Percentiles rank a stretch among this genome's conserved stretches.
These are phyloP conservation scores for Charina bottae DNA, from an alignment of 2,113 vertebrate genomes.

Conservation along the genomic window DNA sequence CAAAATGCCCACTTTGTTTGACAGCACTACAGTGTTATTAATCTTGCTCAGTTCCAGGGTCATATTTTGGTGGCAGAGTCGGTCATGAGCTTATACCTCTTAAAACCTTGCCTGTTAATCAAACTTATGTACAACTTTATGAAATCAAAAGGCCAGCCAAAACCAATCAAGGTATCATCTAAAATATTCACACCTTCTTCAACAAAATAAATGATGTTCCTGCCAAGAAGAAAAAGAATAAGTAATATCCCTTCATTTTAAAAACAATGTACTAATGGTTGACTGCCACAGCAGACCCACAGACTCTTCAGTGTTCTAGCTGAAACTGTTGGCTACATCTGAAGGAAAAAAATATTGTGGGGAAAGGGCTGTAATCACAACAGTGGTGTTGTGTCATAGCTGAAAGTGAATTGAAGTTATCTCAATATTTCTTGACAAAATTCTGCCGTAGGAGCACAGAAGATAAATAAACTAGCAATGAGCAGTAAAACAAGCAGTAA, in stretches of 20 bases:
- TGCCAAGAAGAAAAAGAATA: neutral
- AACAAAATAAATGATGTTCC: neutral
- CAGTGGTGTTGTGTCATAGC: slow-evolving; percentile 13
- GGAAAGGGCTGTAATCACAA: neutral
- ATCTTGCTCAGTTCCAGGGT: neutral
- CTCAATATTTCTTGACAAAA: neutral
- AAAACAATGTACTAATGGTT: neutral
- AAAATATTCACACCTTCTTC: slow-evolving; percentile 4
- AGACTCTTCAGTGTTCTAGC: neutral
- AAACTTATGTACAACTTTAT: neutral
- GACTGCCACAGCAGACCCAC: neutral
- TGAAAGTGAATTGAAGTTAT: slow-evolving; percentile 37
- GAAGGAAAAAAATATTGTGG: neutral
- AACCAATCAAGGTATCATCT: slow-evolving; percentile 12
- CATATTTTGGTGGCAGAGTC: neutral
- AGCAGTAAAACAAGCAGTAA: neutral
- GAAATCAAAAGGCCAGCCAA: neutral
- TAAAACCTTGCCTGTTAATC: neutral
- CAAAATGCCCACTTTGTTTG: neutral
- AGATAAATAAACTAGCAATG: neutral
- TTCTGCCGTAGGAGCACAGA: neutral
- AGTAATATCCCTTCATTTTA: neutral
- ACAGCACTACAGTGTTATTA: neutral
- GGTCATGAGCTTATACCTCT: neutral
- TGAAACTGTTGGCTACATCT: rapidly evolving